A percentile compares a stretch with the other conserved stretches of the same genome.
These are phyloP conservation scores for Icerya purchasi DNA, from an alignment of 2,888 invertebrate species.

Conservation along the genomic window DNA sequence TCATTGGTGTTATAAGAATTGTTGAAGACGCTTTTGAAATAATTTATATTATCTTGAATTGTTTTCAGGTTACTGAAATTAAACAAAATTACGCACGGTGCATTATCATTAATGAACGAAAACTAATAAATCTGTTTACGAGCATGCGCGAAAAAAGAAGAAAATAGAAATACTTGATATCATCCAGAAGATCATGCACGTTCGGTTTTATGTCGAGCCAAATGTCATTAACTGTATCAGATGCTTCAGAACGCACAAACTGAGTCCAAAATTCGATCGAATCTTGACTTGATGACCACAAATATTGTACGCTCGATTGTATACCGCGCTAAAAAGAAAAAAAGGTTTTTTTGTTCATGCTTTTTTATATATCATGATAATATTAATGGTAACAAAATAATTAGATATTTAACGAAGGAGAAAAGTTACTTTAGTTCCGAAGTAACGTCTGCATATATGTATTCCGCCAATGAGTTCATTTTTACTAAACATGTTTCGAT, in stretches of 20 bases:
- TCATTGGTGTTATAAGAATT: slow-evolving; percentile 59
- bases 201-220: slow-evolving; percentile 55
- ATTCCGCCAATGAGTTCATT: no score
- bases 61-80: slow-evolving; percentile 20
- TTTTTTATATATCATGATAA: no score
- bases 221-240: slow-evolving; percentile 40
- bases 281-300: slow-evolving; percentile 18
- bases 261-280: slow-evolving; percentile 38
- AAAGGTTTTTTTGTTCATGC: no score
- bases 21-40: slow-evolving; percentile 46
- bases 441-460: no score
- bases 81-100: no score
- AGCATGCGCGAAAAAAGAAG: no score
- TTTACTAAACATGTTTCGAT: no score
- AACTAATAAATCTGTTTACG: no score
- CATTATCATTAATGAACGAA: no score
- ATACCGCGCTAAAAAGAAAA: background rate
- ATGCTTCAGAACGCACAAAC: slow-evolving; percentile 44
- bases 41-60: slow-evolving; percentile 22
- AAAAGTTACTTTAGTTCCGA: no score
- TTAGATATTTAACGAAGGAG: no score
- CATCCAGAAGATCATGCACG: slow-evolving; percentile 44
- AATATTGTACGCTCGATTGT: slow-evolving; percentile 7
- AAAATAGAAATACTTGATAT: slow-evolving; percentile 42
- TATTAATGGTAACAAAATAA: no score